A percentile compares a stretch with the other conserved stretches of the same genome.
Conservation (phyloP, 2,113 vertebrate species). For the Glaucomys volans region DNA sequence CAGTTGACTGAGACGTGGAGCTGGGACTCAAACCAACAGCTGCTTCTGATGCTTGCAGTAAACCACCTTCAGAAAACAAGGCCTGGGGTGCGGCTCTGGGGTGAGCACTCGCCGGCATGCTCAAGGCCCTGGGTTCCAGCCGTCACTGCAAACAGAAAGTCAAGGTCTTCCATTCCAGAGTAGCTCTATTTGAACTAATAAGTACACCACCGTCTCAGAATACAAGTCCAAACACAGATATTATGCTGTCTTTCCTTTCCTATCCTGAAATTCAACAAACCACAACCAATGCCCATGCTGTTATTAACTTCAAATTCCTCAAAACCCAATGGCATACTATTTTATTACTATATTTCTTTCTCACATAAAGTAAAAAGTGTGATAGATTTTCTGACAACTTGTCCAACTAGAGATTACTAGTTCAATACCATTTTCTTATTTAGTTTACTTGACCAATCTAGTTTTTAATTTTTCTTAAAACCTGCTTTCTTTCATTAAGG, state of each 20-base stretch:
- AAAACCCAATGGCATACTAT: neutral
- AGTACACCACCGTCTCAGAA: neutral
- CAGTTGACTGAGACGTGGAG: neutral
- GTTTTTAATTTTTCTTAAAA: conserved; percentile 13
- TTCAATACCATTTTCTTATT: neutral
- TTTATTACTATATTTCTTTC: conserved; percentile 24
- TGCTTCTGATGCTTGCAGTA: neutral
- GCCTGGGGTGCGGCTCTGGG: no score
- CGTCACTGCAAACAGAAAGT: neutral
- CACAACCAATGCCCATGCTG: neutral
- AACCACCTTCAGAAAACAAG: neutral
- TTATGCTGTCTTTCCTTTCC: neutral
- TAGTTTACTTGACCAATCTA: neutral
- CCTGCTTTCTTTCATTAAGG: neutral
- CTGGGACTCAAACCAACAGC: neutral
- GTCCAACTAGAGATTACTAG: neutral
- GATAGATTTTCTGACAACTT: neutral
- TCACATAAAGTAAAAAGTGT: neutral
- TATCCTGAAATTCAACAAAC: neutral
- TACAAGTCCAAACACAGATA: neutral
- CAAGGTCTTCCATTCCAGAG: neutral
- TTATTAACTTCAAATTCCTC: neutral
- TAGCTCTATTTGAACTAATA: neutral
- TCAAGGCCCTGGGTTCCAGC: no score
- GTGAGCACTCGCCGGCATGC: no score